These are phyloP conservation scores for Nephila pilipes DNA, from an alignment of 1,140 invertebrate species.

Conservation along the genomic window DNA sequence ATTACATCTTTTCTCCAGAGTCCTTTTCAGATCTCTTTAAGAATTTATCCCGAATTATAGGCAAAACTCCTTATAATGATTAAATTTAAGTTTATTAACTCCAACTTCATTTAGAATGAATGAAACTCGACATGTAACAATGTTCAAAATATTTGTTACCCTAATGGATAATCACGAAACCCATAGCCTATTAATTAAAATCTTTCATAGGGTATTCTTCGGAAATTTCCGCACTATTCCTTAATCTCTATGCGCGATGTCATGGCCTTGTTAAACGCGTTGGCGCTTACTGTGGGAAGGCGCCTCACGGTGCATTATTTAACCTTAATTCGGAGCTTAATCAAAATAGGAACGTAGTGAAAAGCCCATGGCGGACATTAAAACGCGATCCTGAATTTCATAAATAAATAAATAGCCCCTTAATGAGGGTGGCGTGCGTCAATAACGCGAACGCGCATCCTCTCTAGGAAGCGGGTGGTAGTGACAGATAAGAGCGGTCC, in stretches of 20 bases:
- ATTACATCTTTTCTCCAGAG: too few species aligned
- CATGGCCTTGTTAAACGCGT: too few species aligned
- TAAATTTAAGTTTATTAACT: too few species aligned
- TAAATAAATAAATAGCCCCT: constrained; percentile 75
- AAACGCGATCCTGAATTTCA: constrained; percentile 70
- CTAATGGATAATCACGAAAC: not conserved
- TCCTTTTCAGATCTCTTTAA: too few species aligned
- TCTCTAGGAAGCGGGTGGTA: constrained; percentile 46
- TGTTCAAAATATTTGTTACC: too few species aligned
- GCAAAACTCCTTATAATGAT: too few species aligned
- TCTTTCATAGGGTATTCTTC: not conserved
- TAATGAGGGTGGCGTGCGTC: constrained; percentile 59
- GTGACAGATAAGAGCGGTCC: constrained; percentile 72
- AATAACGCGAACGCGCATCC: constrained; percentile 54
- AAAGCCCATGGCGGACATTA: constrained; percentile 63
- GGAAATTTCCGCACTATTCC: not conserved
- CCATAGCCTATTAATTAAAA: not conserved
- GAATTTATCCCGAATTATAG: too few species aligned
- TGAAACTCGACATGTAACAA: too few species aligned
- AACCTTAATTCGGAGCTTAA: constrained; percentile 53
- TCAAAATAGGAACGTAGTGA: constrained; percentile 33
- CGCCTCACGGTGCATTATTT: constrained; percentile 28
- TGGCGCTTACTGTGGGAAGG: not conserved
- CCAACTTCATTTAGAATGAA: too few species aligned
- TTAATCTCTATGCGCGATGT: not conserved